phyloP scores from a whole-genome alignment of 2,888 invertebrate genomes.

The Agrochola circellaris region DNA sequence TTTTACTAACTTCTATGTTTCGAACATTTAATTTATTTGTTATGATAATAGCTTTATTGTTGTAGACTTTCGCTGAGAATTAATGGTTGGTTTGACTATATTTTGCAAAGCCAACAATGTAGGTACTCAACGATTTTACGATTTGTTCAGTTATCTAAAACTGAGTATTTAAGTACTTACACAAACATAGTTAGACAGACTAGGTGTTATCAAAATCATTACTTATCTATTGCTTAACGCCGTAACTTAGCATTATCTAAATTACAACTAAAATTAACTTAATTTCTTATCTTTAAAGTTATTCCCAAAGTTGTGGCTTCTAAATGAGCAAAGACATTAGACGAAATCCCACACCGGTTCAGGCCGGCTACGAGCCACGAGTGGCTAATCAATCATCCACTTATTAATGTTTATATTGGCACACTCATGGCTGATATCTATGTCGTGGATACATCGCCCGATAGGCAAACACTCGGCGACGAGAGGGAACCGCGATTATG shows the following conservation, averaged over 20 bases:
- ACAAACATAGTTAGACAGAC: neutral
- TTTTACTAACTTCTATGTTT: slow-evolving; percentile 47
- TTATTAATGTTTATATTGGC: slow-evolving; percentile 72
- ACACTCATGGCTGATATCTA: slow-evolving; percentile 74
- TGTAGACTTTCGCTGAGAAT: slow-evolving; percentile 49
- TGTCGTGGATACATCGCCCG: slow-evolving; percentile 68
- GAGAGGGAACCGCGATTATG: slow-evolving; percentile 67
- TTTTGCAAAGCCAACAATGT: slow-evolving; percentile 10
- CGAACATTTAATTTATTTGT: slow-evolving; percentile 34
- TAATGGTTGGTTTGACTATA: slow-evolving; percentile 5
- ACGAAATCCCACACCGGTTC: slow-evolving; percentile 52
- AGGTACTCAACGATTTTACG: neutral
- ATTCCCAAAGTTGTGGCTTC: slow-evolving; percentile 29
- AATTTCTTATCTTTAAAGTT: slow-evolving; percentile 44
- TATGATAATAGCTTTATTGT: slow-evolving; percentile 49
- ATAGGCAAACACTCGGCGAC: slow-evolving; percentile 70
- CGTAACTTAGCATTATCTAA: slow-evolving; percentile 23
- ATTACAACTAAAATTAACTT: slow-evolving; percentile 37
- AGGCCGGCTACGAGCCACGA: slow-evolving; percentile 27
- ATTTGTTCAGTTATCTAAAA: neutral
- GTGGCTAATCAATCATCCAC: slow-evolving; percentile 62
- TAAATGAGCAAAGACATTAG: slow-evolving; percentile 53
- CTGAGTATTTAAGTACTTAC: neutral
- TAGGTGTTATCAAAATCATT: slow-evolving; percentile 3
- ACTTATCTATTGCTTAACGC: slow-evolving; percentile 18